A percentile compares a stretch with the other conserved stretches of the same genome.
phyloP scores from a whole-genome alignment of 2,113 vertebrate species.

The Poeciliopsis occidentalis region DNA sequence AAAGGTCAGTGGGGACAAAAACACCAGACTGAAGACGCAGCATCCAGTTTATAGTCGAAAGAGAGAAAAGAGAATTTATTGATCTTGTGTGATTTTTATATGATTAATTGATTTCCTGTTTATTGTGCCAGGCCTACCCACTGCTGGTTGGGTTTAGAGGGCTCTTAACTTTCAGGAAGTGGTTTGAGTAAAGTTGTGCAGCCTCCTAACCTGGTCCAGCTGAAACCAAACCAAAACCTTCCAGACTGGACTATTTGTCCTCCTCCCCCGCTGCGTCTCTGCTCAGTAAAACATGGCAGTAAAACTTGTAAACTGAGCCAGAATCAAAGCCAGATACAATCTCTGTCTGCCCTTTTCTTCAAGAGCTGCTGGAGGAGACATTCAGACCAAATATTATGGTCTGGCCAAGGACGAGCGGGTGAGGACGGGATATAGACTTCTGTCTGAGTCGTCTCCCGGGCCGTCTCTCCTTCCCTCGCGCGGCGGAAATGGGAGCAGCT shows the following conservation, averaged over 20 bases:
- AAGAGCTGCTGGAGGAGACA: constrained; percentile 36
- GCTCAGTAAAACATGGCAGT: background rate
- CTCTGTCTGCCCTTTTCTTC: constrained; percentile 21
- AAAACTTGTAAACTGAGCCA: constrained; percentile 13
- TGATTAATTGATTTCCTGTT: no score
- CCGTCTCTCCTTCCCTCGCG: constrained; percentile 54
- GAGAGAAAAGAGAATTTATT: no score
- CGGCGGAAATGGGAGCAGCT: constrained; percentile 73
- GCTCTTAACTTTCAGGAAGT: background rate
- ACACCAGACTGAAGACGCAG: no score
- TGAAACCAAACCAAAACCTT: background rate
- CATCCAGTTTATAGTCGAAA: no score
- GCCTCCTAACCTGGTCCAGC: background rate
- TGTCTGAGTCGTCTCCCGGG: constrained; percentile 53
- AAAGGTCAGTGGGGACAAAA: no score
- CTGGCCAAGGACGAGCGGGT: constrained; percentile 36
- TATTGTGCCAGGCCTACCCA: no score
- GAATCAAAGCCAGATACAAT: constrained; percentile 45
- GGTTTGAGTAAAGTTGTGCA: background rate
- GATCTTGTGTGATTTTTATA: no score
- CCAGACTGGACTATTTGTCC: background rate
- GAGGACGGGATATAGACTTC: constrained; percentile 64
- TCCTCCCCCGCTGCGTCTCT: background rate
- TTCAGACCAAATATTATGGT: constrained; percentile 50
- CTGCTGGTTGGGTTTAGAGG: background rate